phyloP scores from a whole-genome alignment of 2,888 invertebrate genomes.

The Laspeyria flexula region DNA sequence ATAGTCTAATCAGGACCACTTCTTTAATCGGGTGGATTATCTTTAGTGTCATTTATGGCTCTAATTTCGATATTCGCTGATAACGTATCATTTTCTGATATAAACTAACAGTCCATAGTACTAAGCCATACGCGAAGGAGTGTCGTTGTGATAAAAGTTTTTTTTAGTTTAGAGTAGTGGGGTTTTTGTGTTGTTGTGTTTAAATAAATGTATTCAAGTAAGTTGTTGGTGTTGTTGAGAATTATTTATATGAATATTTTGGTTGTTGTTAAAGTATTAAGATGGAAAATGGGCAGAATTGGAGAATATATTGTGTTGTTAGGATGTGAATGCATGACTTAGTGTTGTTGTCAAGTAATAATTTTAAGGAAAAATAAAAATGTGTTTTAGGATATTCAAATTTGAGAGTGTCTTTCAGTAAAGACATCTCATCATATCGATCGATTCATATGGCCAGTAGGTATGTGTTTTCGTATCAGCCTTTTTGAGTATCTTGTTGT shows the following conservation, averaged over 20 bases:
- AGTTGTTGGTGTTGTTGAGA: constrained; percentile 33
- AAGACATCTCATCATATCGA: no score
- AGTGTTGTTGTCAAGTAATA: no score
- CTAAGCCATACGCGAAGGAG: constrained; percentile 17
- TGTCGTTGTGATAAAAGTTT: constrained; percentile 6
- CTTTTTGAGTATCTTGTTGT: no score
- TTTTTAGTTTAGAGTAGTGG: constrained; percentile 1
- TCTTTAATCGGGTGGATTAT: constrained; percentile 24
- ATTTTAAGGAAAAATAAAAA: no score
- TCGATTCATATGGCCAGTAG: no score
- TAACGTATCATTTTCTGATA: constrained; percentile 36
- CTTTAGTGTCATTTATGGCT: constrained; percentile 25
- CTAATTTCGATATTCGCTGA: constrained; percentile 39
- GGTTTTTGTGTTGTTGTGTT: background rate
- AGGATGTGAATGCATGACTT: no score
- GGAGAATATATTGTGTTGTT: no score
- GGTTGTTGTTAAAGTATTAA: background rate
- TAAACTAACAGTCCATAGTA: constrained; percentile 22
- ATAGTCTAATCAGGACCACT: background rate
- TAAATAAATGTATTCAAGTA: constrained; percentile 53
- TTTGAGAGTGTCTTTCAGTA: no score
- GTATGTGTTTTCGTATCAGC: no score
- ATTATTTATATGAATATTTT: background rate
- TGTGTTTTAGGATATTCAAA: no score
- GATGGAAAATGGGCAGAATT: no score